These are phyloP conservation scores for Leguminivora glycinivorella DNA, from an alignment of 1,140 invertebrate genomes.

Conservation along the genomic window DNA sequence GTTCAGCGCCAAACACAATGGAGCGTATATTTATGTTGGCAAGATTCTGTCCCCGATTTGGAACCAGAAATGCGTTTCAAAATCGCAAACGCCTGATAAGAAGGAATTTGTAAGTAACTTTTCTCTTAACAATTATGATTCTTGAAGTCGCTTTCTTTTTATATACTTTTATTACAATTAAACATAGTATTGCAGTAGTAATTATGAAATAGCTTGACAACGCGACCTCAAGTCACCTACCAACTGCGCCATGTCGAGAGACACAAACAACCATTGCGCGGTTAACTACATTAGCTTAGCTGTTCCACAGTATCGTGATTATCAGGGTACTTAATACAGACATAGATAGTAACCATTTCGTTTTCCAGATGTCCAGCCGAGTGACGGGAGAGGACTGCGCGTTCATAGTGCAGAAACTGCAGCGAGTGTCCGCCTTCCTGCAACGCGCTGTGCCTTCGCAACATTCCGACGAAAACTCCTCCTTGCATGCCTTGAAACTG, in stretches of 20 bases:
- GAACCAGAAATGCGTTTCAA: conserved; percentile 86
- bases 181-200: too few relatives aligned
- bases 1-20: conserved; percentile 94
- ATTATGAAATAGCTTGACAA: too few relatives aligned
- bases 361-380: conserved; percentile 72
- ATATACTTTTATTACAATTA: too few relatives aligned
- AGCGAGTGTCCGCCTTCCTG: conserved; percentile 74
- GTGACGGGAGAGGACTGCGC: conserved; percentile 76
- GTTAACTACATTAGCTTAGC: too few relatives aligned
- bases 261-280: too few relatives aligned
- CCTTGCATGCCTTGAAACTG: conserved; percentile 63
- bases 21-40: conserved; percentile 93
- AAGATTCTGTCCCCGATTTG: conserved; percentile 91
- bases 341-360: conserved; percentile 16
- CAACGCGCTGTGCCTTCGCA: conserved; percentile 58
- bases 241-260: too few relatives aligned
- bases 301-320: too few relatives aligned
- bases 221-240: too few relatives aligned
- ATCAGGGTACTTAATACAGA: too few relatives aligned
- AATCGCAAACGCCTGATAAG: conserved; percentile 78
- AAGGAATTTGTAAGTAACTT: conserved; percentile 81
- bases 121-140: too few relatives aligned
- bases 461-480: conserved; percentile 63
- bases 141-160: too few relatives aligned
- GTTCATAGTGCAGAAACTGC: conserved; percentile 71